These are phyloP conservation scores for Solenodon paradoxus DNA, from an alignment of 2,113 vertebrate species.

Conservation along the genomic window DNA sequence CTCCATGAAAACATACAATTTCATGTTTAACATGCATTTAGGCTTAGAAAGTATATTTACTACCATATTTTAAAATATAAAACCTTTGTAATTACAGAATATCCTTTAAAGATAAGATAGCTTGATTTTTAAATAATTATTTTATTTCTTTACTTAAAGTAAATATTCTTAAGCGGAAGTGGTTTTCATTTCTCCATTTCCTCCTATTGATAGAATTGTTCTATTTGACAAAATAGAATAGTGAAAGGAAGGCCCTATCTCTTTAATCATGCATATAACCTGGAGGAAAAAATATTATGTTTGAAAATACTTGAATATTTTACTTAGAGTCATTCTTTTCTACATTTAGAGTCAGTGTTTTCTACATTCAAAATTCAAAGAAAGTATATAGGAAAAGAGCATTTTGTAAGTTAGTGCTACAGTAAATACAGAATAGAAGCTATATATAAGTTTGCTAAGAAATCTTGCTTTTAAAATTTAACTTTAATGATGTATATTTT, in stretches of 20 bases:
- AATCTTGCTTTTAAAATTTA: background rate
- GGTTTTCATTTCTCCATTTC: background rate
- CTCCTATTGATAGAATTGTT: background rate
- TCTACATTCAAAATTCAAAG: slow-evolving; percentile 32
- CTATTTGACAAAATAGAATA: background rate
- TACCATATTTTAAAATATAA: background rate
- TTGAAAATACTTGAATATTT: background rate
- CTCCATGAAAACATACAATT: background rate
- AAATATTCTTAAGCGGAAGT: background rate
- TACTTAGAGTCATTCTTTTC: background rate
- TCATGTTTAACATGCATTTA: background rate
- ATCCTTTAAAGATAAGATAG: background rate
- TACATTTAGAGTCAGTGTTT: no score
- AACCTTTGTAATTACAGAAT: background rate
- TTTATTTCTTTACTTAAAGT: background rate
- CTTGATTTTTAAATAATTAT: background rate
- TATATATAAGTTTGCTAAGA: background rate
- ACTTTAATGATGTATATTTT: slow-evolving; percentile 4
- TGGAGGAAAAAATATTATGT: background rate
- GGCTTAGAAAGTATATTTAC: background rate
- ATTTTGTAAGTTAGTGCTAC: background rate
- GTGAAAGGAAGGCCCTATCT: background rate
- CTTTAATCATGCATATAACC: background rate
- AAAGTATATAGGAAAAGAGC: background rate
- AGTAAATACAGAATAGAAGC: background rate